Evolutionary conservation across 2,888 invertebrate species (phyloP).

Genomic region (Epicampocera succincta): DNA sequence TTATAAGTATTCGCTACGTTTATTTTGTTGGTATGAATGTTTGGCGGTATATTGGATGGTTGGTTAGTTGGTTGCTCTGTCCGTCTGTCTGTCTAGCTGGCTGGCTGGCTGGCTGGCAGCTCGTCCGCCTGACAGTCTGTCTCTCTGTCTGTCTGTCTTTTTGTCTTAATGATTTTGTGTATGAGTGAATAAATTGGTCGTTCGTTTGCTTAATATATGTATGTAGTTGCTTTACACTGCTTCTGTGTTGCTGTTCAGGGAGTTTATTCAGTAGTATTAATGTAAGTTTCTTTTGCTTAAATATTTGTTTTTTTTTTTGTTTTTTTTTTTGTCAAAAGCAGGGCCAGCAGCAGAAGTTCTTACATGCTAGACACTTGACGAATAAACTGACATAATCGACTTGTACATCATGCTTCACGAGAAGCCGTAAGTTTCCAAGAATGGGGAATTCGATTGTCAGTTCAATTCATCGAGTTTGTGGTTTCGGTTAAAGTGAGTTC

Average conservation of each 20-base stretch:
- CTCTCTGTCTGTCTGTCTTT: slow-evolving; percentile 21
- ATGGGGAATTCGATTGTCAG: no score
- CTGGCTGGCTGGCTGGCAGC: no score
- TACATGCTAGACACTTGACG: neutral
- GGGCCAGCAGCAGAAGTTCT: neutral
- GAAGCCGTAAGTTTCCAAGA: no score
- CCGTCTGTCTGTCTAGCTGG: neutral
- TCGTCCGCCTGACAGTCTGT: slow-evolving; percentile 22
- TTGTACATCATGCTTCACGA: no score
- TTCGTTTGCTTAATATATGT: slow-evolving; percentile 52
- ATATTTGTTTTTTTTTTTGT: slow-evolving; percentile 3
- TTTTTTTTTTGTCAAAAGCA: neutral
- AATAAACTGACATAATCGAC: no score
- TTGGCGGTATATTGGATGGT: neutral
- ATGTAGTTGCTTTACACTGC: slow-evolving; percentile 49
- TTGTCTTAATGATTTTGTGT: slow-evolving; percentile 61
- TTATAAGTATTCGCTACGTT: slow-evolving; percentile 23
- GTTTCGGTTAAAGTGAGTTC: no score
- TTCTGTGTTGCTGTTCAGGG: slow-evolving; percentile 61
- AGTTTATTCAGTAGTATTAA: slow-evolving; percentile 66
- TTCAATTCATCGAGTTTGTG: no score
- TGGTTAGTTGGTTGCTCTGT: slow-evolving; percentile 5
- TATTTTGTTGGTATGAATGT: slow-evolving; percentile 19
- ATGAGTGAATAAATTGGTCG: slow-evolving; percentile 37
- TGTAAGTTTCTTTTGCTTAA: slow-evolving; percentile 13